Evolutionary conservation across 2,888 invertebrate genomes (phyloP), one percentile per base, ranked within the genome.

Genomic region (Lycaena phlaeas): DNA sequence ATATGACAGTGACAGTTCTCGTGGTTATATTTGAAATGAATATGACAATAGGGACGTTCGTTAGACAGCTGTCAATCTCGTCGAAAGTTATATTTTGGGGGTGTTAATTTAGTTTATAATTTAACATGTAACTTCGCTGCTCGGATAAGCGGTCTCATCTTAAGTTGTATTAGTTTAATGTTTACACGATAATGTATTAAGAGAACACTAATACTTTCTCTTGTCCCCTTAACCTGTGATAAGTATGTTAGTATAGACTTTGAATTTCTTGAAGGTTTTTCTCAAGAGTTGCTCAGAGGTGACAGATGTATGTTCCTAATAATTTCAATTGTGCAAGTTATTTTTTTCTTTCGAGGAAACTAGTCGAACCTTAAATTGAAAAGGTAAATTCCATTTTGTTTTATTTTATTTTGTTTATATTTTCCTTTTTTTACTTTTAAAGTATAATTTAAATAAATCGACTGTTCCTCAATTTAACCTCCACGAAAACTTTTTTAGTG

Each of bases 181-280:
- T 68, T 63, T 66, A 63, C 64, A 64, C 60, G 57, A 66, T 66
- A 68, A 73, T 72, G 70, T 72, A 74, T 71, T 68, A 72, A 78
- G 79, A 82, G 81, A 79, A 78, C 74, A 73, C 74, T 79, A 72
- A 75, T 76, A 77, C 72, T 79, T 77, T 79, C 78, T 82, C 81
- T 79, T 81, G 81, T 81, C 81, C 82, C 81, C 76, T 78, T 81
- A 77, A 84, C 82, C 82, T 84, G 82, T 84, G 82, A 84, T 84
- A 84, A 84, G 82, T 82, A 84, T 74, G 73, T 81, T 82, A 82
- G 81, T 70, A 59, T 70, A 77, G 68, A 64, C 53, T 61, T 70
- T 70, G 66, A 61, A 74, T 74, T 79, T 76, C 77, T 81, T 75
- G 75, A 68, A 67, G 56, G 64, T 51, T 61, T 55, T 62, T 62